Conservation (phyloP, 2,797 vertebrate genomes). For the Chelonia mydas region DNA sequence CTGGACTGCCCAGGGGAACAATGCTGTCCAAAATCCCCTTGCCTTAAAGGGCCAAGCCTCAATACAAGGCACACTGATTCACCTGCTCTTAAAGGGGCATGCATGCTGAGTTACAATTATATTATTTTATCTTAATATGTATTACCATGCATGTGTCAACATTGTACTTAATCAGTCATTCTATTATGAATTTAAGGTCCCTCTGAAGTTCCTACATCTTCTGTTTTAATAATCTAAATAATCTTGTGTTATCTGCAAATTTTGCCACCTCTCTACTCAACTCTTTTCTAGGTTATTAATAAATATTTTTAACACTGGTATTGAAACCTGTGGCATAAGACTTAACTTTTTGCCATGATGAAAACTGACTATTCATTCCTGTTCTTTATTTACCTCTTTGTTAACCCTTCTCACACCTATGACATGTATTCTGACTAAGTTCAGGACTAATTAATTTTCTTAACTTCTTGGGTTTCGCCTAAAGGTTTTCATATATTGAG, state of each 20-base stretch:
- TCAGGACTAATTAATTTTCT: neutral
- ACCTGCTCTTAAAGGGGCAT: neutral
- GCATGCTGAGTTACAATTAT: neutral
- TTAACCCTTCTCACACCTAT: neutral
- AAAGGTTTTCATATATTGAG: neutral
- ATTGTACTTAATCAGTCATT: neutral
- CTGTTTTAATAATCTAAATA: neutral
- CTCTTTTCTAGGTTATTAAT: neutral
- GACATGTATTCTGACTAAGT: neutral
- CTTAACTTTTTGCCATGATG: neutral
- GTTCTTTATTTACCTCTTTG: rapidly evolving
- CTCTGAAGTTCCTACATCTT: neutral
- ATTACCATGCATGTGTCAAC: neutral
- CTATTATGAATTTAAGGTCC: neutral
- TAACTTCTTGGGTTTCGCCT: neutral
- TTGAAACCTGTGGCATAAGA: neutral
- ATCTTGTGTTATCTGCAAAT: neutral
- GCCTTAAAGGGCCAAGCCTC: neutral
- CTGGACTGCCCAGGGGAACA: too few species aligned
- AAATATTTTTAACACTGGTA: neutral
- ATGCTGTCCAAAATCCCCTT: neutral
- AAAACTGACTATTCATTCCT: neutral
- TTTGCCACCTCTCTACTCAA: neutral
- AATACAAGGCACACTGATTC: neutral
- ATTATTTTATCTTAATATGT: neutral